phyloP scores from a whole-genome alignment of 2,888 invertebrate genomes.

The Dichetophora obliterata region DNA sequence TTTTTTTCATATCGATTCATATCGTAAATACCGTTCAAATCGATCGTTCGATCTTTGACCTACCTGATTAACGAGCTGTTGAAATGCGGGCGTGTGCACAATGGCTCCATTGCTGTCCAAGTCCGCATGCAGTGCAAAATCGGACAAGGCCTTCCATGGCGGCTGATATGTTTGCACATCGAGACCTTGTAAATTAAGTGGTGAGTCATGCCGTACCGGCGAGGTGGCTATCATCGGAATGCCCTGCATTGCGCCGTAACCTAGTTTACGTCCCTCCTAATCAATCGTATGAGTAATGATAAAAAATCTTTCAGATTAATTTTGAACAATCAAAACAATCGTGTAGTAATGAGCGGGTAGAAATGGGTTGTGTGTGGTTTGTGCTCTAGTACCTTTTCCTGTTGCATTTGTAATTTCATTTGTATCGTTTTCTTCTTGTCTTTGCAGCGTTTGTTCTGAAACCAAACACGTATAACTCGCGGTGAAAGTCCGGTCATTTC shows the following conservation, averaged over 20 bases:
- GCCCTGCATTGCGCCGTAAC: slow-evolving; percentile 94
- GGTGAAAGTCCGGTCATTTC: slow-evolving; percentile 99
- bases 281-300: slow-evolving; percentile 43
- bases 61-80: slow-evolving; percentile 96
- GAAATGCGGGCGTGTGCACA: slow-evolving; percentile 91
- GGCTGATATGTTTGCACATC: slow-evolving; percentile 94
- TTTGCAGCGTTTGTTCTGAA: slow-evolving; percentile 98
- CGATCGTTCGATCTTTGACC: slow-evolving; percentile 45
- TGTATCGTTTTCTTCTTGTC: slow-evolving; percentile 97
- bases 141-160: slow-evolving; percentile 96
- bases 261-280: slow-evolving; percentile 83
- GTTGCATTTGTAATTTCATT: slow-evolving; percentile 97
- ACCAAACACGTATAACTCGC: slow-evolving; percentile 99
- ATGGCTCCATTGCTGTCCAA: slow-evolving; percentile 81
- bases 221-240: slow-evolving; percentile 98
- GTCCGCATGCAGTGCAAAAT: slow-evolving; percentile 95
- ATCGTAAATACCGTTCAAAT: slow-evolving; percentile 4
- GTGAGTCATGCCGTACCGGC: slow-evolving; percentile 90
- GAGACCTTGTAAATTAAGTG: slow-evolving; percentile 86
- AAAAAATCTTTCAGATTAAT: slow-evolving; percentile 60
- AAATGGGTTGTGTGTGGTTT: not conserved
- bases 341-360: slow-evolving; percentile 34
- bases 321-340: slow-evolving; percentile 21
- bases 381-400: slow-evolving; percentile 87
- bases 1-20: not conserved